Percentiles rank a stretch among this genome's conserved stretches.
Conservation (phyloP, 2,888 invertebrate species). For the Cotesia congregata region DNA sequence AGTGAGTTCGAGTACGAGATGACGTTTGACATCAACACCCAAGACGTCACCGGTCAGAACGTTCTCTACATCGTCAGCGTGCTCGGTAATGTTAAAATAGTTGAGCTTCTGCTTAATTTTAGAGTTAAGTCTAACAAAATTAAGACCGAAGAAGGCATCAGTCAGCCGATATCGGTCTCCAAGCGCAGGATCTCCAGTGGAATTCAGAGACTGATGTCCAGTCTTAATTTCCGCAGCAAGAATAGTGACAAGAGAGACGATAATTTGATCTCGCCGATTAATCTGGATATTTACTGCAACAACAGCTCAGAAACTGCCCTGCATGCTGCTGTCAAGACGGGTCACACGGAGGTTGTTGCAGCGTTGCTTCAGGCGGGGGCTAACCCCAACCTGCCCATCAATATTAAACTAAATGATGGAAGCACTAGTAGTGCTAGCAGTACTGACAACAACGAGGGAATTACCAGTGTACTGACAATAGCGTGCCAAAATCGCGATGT, state of each 20-base stretch:
- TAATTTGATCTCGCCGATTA: slow-evolving; percentile 77
- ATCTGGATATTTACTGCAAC: slow-evolving; percentile 82
- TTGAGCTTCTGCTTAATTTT: slow-evolving; percentile 83
- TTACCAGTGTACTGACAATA: slow-evolving; percentile 76
- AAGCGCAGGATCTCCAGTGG: slow-evolving; percentile 87
- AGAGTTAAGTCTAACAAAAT: slow-evolving; percentile 75
- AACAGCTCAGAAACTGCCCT: slow-evolving; percentile 86
- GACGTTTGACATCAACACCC: slow-evolving; percentile 93
- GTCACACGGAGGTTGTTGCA: slow-evolving; percentile 80
- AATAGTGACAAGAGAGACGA: slow-evolving; percentile 71
- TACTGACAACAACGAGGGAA: slow-evolving; percentile 65
- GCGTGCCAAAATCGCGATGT: slow-evolving; percentile 79
- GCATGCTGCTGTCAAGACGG: slow-evolving; percentile 84
- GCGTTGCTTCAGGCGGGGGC: slow-evolving; percentile 84
- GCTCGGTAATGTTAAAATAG: slow-evolving; percentile 84
- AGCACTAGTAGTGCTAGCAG: slow-evolving; percentile 60
- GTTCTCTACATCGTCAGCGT: slow-evolving; percentile 91
- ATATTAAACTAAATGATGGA: slow-evolving; percentile 65
- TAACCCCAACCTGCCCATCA: slow-evolving; percentile 82
- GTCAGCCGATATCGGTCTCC: slow-evolving; percentile 60
- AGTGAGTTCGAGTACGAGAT: slow-evolving; percentile 87
- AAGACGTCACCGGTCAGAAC: slow-evolving; percentile 91
- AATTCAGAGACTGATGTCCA: slow-evolving; percentile 89
- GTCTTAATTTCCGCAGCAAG: slow-evolving; percentile 78
- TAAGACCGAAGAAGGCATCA: slow-evolving; percentile 69